Evolutionary conservation across 2,888 invertebrate genomes (phyloP).

Genomic region (Meganola albula): DNA sequence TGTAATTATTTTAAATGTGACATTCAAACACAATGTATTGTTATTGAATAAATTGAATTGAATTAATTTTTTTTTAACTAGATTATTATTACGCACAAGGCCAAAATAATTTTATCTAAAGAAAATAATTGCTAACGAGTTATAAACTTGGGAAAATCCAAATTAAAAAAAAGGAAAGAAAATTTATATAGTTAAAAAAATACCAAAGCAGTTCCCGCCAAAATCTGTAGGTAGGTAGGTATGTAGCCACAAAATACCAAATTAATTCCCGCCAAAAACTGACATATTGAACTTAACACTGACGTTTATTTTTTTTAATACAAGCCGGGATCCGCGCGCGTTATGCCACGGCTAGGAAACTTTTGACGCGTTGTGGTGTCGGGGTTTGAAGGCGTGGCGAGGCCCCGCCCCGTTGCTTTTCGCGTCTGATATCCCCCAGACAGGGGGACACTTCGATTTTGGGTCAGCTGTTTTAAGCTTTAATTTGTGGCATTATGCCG

Average conservation of each 20-base stretch:
- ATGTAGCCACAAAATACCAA: conserved; percentile 14
- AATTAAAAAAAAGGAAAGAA: too few relatives aligned
- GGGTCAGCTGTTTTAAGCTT: conserved; percentile 78
- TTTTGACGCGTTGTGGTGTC: conserved; percentile 64
- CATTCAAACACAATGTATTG: too few relatives aligned
- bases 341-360: conserved; percentile 57
- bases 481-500: conserved; percentile 74
- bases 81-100: too few relatives aligned
- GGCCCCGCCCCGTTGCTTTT: conserved; percentile 73
- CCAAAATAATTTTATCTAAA: too few relatives aligned
- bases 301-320: conserved; percentile 40
- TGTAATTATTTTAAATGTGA: too few relatives aligned
- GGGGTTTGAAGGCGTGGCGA: conserved; percentile 62
- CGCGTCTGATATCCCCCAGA: conserved; percentile 50
- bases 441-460: conserved; percentile 67
- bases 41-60: too few relatives aligned
- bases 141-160: too few relatives aligned
- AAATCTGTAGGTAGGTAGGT: too few relatives aligned
- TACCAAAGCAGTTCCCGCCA: too few relatives aligned
- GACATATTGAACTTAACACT: conserved; percentile 28
- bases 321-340: conserved; percentile 47
- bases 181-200: too few relatives aligned
- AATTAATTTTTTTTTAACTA: too few relatives aligned
- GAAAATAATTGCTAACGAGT: too few relatives aligned
- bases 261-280: conserved; percentile 24